Percentiles rank a stretch among this genome's conserved stretches.
These are phyloP conservation scores for Xenopus borealis DNA, from an alignment of 2,113 vertebrate species.

Conservation along the genomic window DNA sequence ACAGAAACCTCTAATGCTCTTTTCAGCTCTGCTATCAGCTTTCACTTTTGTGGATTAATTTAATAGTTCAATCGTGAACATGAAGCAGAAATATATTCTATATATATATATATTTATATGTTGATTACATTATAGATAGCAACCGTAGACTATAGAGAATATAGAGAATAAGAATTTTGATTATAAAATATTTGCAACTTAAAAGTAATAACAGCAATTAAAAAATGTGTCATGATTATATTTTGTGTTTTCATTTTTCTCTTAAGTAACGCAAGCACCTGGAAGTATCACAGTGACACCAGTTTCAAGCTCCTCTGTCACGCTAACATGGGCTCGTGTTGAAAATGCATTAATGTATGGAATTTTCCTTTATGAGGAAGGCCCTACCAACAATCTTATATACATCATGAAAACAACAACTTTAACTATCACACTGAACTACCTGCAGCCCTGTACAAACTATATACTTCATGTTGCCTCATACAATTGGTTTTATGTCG, in stretches of 20 bases:
- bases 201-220: too few relatives aligned
- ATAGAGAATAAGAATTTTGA: too few relatives aligned
- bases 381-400: background rate
- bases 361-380: constrained; percentile 47
- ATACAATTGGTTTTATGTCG: constrained; percentile 58
- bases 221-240: too few relatives aligned
- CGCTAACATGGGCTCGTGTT: constrained; percentile 60
- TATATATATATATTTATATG: too few relatives aligned
- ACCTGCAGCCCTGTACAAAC: constrained; percentile 61
- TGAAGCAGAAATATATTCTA: too few relatives aligned
- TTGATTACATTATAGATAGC: too few relatives aligned
- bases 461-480: constrained; percentile 66
- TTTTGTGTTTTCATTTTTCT: constrained; percentile 14
- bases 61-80: too few relatives aligned
- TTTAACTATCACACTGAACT: constrained; percentile 48
- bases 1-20: too few relatives aligned
- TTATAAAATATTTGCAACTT: too few relatives aligned
- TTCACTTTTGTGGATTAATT: too few relatives aligned
- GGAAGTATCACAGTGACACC: constrained; percentile 31
- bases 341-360: constrained; percentile 59
- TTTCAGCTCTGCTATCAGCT: too few relatives aligned
- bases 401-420: constrained; percentile 44
- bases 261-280: constrained; percentile 65
- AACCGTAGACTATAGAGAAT: too few relatives aligned
- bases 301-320: constrained; percentile 18